phyloP scores from a whole-genome alignment of 2,113 vertebrate species.

The Zapornia atra region DNA sequence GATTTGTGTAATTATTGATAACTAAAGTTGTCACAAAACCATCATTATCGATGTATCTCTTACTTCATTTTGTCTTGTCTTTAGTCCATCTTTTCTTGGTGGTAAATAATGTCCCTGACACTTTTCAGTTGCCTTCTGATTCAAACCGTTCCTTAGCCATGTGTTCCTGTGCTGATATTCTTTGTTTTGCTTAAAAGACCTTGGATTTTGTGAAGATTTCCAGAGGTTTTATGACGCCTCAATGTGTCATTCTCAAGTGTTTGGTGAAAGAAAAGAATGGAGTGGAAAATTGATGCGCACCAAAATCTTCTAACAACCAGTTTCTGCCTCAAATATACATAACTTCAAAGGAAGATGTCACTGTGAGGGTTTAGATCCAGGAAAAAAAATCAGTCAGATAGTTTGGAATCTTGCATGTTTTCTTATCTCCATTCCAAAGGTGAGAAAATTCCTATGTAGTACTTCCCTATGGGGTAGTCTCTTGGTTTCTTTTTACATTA shows the following conservation, averaged over 20 bases:
- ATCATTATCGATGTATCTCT: not conserved
- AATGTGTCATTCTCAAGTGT: not conserved
- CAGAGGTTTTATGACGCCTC: not conserved
- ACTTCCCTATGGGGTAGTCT: not conserved
- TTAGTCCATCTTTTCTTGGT: not conserved
- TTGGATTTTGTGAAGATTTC: not conserved
- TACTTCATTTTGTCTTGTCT: not conserved
- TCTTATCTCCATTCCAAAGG: slow-evolving; percentile 27
- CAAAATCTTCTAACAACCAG: not conserved
- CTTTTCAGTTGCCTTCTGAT: not conserved
- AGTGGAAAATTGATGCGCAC: not conserved
- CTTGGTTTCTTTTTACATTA: slow-evolving; percentile 2
- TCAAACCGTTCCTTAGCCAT: not conserved
- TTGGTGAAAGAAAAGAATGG: not conserved
- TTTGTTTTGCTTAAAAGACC: not conserved
- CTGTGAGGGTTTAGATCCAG: not conserved
- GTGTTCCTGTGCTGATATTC: not conserved
- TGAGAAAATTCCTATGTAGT: not conserved
- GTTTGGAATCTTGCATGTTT: not conserved
- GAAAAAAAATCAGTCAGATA: not conserved
- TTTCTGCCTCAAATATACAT: not conserved
- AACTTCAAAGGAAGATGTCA: not conserved
- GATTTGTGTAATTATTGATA: not conserved
- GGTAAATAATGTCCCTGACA: not conserved
- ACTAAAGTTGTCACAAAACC: not conserved